A percentile compares a stretch with the other conserved stretches of the same genome.
Conservation (phyloP, 2,888 invertebrate species). For the Eurytoma adleriae region DNA sequence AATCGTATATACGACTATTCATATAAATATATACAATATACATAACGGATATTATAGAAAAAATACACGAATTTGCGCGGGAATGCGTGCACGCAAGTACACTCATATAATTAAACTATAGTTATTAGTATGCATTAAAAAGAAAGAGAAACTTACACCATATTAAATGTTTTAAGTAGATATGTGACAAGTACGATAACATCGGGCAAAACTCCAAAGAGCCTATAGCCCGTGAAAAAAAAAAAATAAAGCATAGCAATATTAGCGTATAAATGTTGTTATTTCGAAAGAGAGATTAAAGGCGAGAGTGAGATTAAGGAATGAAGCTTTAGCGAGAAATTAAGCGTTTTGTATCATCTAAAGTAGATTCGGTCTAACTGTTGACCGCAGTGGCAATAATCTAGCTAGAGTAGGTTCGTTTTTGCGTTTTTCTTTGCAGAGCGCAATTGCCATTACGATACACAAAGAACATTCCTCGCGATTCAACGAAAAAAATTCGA, state of each 20-base stretch:
- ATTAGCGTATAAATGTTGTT: slow-evolving; percentile 67
- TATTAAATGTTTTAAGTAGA: slow-evolving; percentile 53
- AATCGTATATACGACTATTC: slow-evolving; percentile 40
- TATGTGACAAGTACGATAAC: slow-evolving; percentile 59
- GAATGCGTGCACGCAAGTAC: slow-evolving; percentile 47
- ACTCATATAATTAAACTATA: slow-evolving; percentile 42
- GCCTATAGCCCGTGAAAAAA: slow-evolving; percentile 58
- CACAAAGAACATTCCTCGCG: slow-evolving; percentile 56
- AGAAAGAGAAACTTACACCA: slow-evolving; percentile 45
- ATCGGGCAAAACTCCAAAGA: slow-evolving; percentile 66
- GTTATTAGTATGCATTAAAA: slow-evolving; percentile 35
- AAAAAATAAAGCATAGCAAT: slow-evolving; percentile 69
- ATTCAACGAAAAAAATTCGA: slow-evolving; percentile 53
- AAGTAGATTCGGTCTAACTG: slow-evolving; percentile 43
- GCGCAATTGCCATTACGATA: slow-evolving; percentile 53
- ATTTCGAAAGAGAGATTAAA: slow-evolving; percentile 39
- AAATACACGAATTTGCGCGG: slow-evolving; percentile 43
- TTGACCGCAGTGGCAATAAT: slow-evolving; percentile 56
- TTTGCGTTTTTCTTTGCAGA: slow-evolving; percentile 44
- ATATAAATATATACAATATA: slow-evolving; percentile 45
- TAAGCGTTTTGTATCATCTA: slow-evolving; percentile 53
- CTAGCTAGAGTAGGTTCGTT: slow-evolving; percentile 52
- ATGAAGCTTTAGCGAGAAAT: slow-evolving; percentile 14
- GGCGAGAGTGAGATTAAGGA: slow-evolving; percentile 47
- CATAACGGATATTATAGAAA: slow-evolving; percentile 32